Percentiles rank a stretch among this genome's conserved stretches.
These are phyloP conservation scores for Operophtera brumata DNA, from an alignment of 2,888 invertebrate genomes.

Conservation along the genomic window DNA sequence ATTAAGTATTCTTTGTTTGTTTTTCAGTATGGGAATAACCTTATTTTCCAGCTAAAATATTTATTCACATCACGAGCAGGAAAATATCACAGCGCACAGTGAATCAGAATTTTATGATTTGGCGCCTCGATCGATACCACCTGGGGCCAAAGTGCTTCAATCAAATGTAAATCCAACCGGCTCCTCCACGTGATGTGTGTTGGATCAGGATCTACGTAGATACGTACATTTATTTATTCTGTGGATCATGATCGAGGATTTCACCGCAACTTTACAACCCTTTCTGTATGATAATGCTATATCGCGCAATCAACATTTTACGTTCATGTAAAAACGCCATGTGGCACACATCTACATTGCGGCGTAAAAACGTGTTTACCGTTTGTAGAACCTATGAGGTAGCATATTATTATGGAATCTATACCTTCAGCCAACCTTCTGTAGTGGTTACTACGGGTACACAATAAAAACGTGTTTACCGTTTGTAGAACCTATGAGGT, in stretches of 20 bases:
- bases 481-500: no score
- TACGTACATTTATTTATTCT: not conserved
- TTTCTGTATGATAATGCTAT: constrained; percentile 30
- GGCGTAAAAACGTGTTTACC: constrained; percentile 12
- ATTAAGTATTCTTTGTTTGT: no score
- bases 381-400: constrained; percentile 3
- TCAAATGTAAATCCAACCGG: constrained; percentile 20
- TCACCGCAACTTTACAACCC: constrained; percentile 20
- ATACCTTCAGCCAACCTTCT: no score
- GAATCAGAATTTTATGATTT: constrained; percentile 15
- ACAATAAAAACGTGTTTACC: no score
- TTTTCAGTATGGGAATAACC: no score
- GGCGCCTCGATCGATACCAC: constrained; percentile 12
- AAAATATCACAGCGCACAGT: constrained; percentile 5
- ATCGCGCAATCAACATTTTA: constrained; percentile 30
- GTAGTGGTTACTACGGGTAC: no score
- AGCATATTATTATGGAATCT: constrained; percentile 26
- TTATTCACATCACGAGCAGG: not conserved
- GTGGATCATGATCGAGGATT: not conserved
- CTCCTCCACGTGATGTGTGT: not conserved
- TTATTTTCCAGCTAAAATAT: not conserved
- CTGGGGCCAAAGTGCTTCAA: constrained; percentile 5
- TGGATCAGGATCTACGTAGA: not conserved
- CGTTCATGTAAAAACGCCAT: constrained; percentile 15
- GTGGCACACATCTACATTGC: constrained; percentile 25